A percentile compares a stretch with the other conserved stretches of the same genome.
Evolutionary conservation across 2,113 vertebrate genomes (phyloP).

Genomic region (Spea bombifrons): DNA sequence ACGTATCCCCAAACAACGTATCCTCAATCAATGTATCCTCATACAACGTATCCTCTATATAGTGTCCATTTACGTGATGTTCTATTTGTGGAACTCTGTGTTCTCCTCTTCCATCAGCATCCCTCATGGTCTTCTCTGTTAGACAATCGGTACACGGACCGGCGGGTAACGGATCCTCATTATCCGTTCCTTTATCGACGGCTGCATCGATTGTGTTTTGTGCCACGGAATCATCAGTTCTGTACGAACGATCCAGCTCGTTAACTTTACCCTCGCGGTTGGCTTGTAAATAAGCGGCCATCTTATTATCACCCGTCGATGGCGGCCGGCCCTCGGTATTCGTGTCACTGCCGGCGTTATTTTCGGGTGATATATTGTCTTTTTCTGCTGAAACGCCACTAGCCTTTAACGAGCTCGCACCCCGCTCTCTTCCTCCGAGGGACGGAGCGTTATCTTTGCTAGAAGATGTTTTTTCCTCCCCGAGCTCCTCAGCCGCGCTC

Average conservation of each 20-base stretch:
- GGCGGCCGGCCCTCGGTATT: conserved; percentile 23
- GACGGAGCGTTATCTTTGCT: conserved; percentile 8
- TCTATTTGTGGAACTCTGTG: background rate
- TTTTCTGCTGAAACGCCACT: conserved; percentile 23
- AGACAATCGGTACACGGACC: background rate
- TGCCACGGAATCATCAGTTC: conserved; percentile 6
- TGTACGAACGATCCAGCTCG: conserved; percentile 1
- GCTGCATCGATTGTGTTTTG: conserved; percentile 15
- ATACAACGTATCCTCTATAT: no score
- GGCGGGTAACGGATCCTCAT: background rate
- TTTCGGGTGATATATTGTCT: conserved; percentile 28
- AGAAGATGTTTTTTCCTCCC: conserved; percentile 27
- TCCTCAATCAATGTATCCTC: background rate
- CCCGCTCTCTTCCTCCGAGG: background rate
- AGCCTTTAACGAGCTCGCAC: conserved; percentile 19
- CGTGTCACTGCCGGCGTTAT: conserved; percentile 34
- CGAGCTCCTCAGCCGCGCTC: background rate
- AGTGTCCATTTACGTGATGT: background rate
- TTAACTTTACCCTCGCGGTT: conserved; percentile 22
- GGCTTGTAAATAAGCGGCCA: conserved; percentile 23
- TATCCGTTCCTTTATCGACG: conserved; percentile 37
- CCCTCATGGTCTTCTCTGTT: background rate
- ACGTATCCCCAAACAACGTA: background rate
- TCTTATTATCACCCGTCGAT: conserved; percentile 31
- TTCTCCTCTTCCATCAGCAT: background rate